These are phyloP conservation scores for Pedicia rivosa DNA, from an alignment of 2,888 invertebrate genomes.

Conservation along the genomic window DNA sequence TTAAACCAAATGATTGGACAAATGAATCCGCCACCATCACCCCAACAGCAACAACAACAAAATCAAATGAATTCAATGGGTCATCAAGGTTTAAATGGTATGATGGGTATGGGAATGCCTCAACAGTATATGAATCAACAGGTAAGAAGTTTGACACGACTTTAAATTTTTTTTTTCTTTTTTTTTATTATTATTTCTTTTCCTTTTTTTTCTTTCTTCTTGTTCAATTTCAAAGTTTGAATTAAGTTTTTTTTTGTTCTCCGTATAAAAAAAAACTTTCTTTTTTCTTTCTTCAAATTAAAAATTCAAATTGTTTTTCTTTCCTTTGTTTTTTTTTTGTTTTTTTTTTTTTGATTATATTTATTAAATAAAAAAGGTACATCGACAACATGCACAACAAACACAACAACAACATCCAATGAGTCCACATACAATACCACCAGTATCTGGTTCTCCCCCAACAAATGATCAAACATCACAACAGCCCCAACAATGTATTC, in stretches of 20 bases:
- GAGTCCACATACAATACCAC: constrained; percentile 9
- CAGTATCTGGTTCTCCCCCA: constrained; percentile 24
- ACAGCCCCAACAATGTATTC: constrained; percentile 50
- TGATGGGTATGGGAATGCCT: constrained; percentile 24
- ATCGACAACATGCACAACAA: constrained; percentile 2
- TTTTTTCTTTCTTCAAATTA: not conserved
- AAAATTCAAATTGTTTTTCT: not conserved
- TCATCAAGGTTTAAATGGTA: constrained; percentile 25
- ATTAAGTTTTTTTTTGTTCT: too few relatives aligned
- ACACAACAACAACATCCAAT: not conserved
- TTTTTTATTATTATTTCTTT: too few relatives aligned
- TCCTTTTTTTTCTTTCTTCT: not conserved
- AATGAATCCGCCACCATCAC: constrained; percentile 17
- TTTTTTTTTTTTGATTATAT: not conserved
- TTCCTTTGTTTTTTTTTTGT: not conserved
- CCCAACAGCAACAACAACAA: constrained; percentile 23
- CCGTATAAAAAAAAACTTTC: too few relatives aligned
- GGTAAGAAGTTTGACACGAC: too few relatives aligned
- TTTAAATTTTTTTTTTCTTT: too few relatives aligned
- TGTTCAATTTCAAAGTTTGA: not conserved
- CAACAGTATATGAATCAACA: constrained; percentile 35
- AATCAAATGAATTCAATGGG: constrained; percentile 22
- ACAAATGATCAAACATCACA: constrained; percentile 17
- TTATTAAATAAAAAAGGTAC: not conserved
- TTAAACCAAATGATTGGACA: constrained; percentile 9